Conservation (phyloP, 2,797 vertebrate genomes). For the Scarus forsteni region DNA sequence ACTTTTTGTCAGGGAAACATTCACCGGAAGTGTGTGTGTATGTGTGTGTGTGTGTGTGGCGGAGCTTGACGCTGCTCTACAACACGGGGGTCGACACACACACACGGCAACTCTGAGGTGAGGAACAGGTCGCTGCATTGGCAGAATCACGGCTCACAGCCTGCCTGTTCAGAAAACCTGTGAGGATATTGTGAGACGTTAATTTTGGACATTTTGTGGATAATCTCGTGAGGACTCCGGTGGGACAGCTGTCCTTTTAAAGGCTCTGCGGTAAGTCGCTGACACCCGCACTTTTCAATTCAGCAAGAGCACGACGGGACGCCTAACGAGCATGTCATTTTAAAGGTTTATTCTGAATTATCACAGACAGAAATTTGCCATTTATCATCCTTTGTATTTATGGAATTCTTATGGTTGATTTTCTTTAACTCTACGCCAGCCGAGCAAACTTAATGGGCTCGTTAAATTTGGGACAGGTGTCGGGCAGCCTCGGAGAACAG, state of each 20-base stretch:
- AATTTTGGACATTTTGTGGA: background rate
- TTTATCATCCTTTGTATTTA: background rate
- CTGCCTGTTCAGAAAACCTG: background rate
- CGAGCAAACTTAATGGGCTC: too few species aligned
- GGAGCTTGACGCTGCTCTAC: constrained; percentile 7
- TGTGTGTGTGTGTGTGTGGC: fast-evolving
- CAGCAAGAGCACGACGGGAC: constrained; percentile 19
- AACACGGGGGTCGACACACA: background rate
- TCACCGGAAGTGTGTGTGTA: constrained; percentile 52
- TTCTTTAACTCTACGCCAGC: too few species aligned
- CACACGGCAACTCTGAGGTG: constrained; percentile 8
- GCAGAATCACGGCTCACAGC: background rate
- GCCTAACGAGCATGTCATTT: constrained; percentile 15
- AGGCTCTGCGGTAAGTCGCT: constrained; percentile 38
- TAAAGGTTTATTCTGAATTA: constrained; percentile 15
- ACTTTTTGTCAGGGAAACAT: fast-evolving
- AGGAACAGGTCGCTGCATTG: constrained; percentile 16
- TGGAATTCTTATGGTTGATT: background rate
- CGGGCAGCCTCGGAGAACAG: background rate
- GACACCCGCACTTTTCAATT: constrained; percentile 28
- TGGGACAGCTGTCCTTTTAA: background rate
- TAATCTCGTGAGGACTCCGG: background rate
- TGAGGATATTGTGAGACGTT: background rate
- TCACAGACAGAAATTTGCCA: background rate
- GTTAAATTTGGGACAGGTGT: constrained; percentile 50